Base-by-base conservation (phyloP, 2,888 invertebrate species). In the Leptinotarsa tumamoca region DNA sequence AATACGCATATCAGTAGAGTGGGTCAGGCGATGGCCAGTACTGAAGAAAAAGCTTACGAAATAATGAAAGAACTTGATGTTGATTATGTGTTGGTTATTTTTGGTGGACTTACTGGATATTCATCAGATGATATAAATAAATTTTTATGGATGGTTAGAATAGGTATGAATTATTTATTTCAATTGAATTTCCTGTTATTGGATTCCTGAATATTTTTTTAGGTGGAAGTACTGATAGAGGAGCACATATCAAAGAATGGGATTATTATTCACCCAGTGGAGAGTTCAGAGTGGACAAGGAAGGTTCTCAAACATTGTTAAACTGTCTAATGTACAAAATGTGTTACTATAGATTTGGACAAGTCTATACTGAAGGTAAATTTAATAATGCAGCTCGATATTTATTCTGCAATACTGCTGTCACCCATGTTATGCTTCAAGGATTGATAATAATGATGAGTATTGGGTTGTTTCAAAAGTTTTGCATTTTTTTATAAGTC, bases 241-340 rank as follows among this genome's bases (percentile, higher is more conserved):
- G 98, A 69, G 94, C 94, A 54, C 97, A 98, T 88, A 99, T 99
- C 84, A 96, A 96, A 85, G 99, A 99, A 90, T 93, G 94, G 85
- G 98, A 99, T 90, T 99, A 98, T 89, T 99, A 98, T 90, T 98
- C 98, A 69, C 92, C 96, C 0, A 92, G 94, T 80, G 99, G 99
- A 3, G 99, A 99, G 91, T 99, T 98, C 90, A 91, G 98, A 63
- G 95, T 99, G 2, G 99, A 99, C 90, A 95, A 95, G 82, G 98
- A 98, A 87, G 98, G 98, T 58, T 96, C 98, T 1, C 93, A 93
- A 51, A 94, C 95, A 21, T 91, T 99, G 82, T 93, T 98, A 83
- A 98, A 99, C 90, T 98, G 97, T 86, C 92, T 99, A 79, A 99
- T 99, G 99, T 99, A 99, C 91, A 99, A 99, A 91, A 96, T 99